phyloP scores from a whole-genome alignment of 1,140 invertebrate species.

The Meloidogyne chitwoodi region DNA sequence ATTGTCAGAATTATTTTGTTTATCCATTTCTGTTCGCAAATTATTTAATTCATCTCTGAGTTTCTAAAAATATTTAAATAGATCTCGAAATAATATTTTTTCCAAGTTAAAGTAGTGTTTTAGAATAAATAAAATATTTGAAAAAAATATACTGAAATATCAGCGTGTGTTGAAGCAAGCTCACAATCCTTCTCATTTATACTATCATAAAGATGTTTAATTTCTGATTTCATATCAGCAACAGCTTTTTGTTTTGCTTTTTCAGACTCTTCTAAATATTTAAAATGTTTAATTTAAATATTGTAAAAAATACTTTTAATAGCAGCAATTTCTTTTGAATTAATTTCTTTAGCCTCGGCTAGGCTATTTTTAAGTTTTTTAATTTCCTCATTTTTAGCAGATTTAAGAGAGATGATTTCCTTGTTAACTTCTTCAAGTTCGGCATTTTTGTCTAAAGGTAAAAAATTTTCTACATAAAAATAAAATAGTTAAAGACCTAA shows the following conservation, averaged over 20 bases:
- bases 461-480: background rate
- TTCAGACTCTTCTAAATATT: background rate
- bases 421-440: background rate
- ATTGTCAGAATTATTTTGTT: background rate
- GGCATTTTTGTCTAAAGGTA: background rate
- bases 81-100: no score
- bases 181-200: constrained; percentile 24
- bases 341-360: constrained; percentile 4
- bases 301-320: background rate
- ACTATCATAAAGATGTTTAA: constrained; percentile 10
- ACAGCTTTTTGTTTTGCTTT: constrained; percentile 8
- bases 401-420: background rate
- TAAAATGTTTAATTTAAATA: background rate
- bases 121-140: no score
- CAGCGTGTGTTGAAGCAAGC: constrained; percentile 12
- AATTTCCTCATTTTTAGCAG: background rate
- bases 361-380: background rate
- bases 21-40: background rate
- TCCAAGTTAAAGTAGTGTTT: no score
- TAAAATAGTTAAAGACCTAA: background rate
- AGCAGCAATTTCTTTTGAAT: background rate
- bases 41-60: constrained; percentile 14
- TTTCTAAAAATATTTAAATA: constrained; percentile 12
- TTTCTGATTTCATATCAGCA: constrained; percentile 20
- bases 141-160: constrained; percentile 3